A percentile compares a stretch with the other conserved stretches of the same genome.
Conservation (phyloP, 2,797 vertebrate genomes). For the Linurgus olivaceus region DNA sequence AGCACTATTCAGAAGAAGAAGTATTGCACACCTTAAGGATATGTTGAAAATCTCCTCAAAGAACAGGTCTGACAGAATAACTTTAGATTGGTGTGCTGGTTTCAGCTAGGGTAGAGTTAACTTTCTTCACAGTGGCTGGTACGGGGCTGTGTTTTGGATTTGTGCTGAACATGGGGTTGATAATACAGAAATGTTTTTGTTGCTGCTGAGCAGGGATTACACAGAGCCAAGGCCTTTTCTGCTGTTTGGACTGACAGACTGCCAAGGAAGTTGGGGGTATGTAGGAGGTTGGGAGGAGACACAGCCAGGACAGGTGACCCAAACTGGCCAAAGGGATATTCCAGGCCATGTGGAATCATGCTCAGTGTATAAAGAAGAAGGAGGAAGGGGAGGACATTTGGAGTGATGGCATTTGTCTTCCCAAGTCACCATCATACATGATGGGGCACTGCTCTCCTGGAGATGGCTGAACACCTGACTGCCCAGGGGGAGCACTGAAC, state of each 20-base stretch:
- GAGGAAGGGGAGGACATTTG: background rate
- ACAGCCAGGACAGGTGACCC: background rate
- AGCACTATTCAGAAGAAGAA: background rate
- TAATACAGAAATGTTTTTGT: background rate
- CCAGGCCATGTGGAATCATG: background rate
- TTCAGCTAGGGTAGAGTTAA: background rate
- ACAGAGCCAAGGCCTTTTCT: background rate
- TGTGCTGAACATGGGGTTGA: background rate
- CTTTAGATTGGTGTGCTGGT: background rate
- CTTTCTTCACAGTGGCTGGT: background rate
- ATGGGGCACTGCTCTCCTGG: background rate
- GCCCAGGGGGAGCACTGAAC: background rate
- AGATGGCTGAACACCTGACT: background rate
- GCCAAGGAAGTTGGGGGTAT: accelerated
- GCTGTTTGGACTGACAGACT: accelerated
- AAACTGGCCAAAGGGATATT: background rate
- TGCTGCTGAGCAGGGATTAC: background rate
- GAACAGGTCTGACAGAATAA: background rate
- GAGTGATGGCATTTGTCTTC: background rate
- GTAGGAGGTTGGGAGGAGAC: background rate
- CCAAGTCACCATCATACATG: accelerated
- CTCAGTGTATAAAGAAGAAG: background rate
- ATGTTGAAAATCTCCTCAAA: background rate
- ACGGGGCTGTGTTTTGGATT: background rate
- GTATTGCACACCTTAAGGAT: background rate